A percentile compares a stretch with the other conserved stretches of the same genome.
phyloP scores from a whole-genome alignment of 2,797 vertebrate species.

The Aldrovandia affinis region DNA sequence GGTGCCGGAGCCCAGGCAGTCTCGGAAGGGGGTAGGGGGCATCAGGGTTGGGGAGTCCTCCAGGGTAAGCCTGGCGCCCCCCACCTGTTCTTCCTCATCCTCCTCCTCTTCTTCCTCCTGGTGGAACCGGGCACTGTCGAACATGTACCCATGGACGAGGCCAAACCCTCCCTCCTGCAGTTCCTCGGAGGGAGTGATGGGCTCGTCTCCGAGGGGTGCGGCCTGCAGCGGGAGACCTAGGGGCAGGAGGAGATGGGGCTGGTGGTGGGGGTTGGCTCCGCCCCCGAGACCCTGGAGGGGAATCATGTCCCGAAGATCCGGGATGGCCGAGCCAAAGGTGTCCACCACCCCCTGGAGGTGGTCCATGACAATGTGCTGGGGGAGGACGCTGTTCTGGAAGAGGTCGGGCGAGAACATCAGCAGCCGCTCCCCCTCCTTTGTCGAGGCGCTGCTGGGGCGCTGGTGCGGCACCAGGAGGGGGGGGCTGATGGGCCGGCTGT shows the following conservation, averaged over 20 bases:
- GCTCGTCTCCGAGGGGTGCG: constrained; percentile 74
- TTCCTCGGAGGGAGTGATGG: constrained; percentile 68
- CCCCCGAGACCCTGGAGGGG: constrained; percentile 64
- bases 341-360: constrained; percentile 75
- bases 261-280: constrained; percentile 68
- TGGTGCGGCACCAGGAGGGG: constrained; percentile 74
- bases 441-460: constrained; percentile 61
- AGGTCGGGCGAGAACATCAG: constrained; percentile 77
- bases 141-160: constrained; percentile 88
- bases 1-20: constrained; percentile 80
- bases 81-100: constrained; percentile 59
- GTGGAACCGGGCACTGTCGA: constrained; percentile 82
- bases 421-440: constrained; percentile 68
- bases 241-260: constrained; percentile 70
- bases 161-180: constrained; percentile 84
- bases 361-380: constrained; percentile 71
- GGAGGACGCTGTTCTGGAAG: constrained; percentile 65
- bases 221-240: constrained; percentile 75
- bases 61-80: constrained; percentile 76
- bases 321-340: constrained; percentile 69
- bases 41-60: constrained; percentile 88
- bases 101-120: constrained; percentile 9
- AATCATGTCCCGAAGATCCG: constrained; percentile 73
- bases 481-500: constrained; percentile 80
- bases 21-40: constrained; percentile 93